These are phyloP conservation scores for Ruditapes philippinarum DNA, from an alignment of 1,140 invertebrate genomes.

Conservation along the genomic window DNA sequence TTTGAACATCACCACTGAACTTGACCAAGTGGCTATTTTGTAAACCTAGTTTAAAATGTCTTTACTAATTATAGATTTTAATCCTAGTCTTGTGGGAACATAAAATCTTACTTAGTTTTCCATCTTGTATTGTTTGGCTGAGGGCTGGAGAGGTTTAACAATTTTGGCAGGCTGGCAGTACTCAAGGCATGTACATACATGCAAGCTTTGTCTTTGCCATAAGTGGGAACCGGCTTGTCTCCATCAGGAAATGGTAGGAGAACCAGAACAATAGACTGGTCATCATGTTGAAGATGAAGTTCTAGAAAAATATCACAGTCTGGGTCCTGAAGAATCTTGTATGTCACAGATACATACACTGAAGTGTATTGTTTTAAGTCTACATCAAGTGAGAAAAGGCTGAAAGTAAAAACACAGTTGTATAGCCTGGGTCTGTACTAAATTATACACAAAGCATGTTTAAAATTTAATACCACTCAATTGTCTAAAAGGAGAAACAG, in stretches of 20 bases:
- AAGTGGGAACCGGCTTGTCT: constrained; percentile 60
- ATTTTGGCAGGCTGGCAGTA: constrained; percentile 4
- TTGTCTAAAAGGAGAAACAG: no score
- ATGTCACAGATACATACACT: constrained; percentile 57
- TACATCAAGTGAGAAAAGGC: constrained; percentile 49
- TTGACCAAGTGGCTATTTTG: no score
- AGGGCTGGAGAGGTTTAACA: constrained; percentile 5
- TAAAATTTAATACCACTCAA: no score
- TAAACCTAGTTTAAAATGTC: no score
- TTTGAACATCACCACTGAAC: no score
- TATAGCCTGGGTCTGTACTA: no score
- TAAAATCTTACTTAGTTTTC: constrained; percentile 55
- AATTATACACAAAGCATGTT: no score
- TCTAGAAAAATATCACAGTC: constrained; percentile 66
- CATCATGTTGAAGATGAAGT: constrained; percentile 60
- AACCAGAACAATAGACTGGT: constrained; percentile 64
- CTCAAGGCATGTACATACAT: constrained; percentile 52
- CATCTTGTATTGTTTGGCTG: constrained; percentile 52
- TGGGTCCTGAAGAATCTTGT: constrained; percentile 60
- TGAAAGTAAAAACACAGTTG: constrained; percentile 11
- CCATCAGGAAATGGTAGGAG: constrained; percentile 59
- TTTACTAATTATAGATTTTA: no score
- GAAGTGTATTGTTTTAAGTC: constrained; percentile 50
- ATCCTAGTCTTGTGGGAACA: no score
- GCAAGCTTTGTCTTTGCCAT: constrained; percentile 47